Evolutionary conservation across 2,888 invertebrate species (phyloP), one percentile per base, ranked within the genome.

Genomic region (Erpobdella octoculata): DNA sequence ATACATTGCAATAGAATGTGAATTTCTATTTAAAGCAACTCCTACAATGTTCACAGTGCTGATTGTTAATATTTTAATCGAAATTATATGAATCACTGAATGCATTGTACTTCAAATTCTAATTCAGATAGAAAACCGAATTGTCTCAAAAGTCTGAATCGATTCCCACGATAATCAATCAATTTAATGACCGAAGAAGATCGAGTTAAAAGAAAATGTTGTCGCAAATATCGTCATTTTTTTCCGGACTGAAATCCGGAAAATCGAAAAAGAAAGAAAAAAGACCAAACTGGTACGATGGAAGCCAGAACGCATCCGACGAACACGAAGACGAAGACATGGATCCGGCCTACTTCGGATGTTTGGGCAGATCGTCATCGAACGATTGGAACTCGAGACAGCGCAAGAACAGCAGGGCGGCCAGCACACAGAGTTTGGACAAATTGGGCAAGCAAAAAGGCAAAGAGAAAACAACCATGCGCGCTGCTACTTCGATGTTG

Each of bases 361-460:
- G 67, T 28, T 41, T 67, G 25, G 41, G 41, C n/a, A 67, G 46
- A 31, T 41, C 41, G 3, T 25, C 21, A 5, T 53, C 53, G 15
- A 25, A 21, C 21, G 53, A 53, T n/a, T 18, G 46, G 8, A 53
- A 53, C 15, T 53, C 53, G 21, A 4, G 53, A 53, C 53, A 53
- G 18, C 53, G 53, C 53, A 53, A 28, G 15, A 21, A 25, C 25
- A 41, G 41, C 25, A 67, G 28, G 31, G 41, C 41, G 15, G 67
- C 38, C 25, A 67, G 67, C 46, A 67, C 67, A 41, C 67, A 67
- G 33, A 67, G 38, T 46, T 33, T 67, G 2, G 67, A 67, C 28
- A 67, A 67, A 28, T 21, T 67, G 12, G 25, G 38, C 25, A 28
- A 53, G 28, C 53, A 53, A 53, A 53, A 53, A 28, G 21, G 28